Evolutionary conservation across 2,797 vertebrate species (phyloP), one percentile per base, ranked within the genome.

Genomic region (Columba guinea): DNA sequence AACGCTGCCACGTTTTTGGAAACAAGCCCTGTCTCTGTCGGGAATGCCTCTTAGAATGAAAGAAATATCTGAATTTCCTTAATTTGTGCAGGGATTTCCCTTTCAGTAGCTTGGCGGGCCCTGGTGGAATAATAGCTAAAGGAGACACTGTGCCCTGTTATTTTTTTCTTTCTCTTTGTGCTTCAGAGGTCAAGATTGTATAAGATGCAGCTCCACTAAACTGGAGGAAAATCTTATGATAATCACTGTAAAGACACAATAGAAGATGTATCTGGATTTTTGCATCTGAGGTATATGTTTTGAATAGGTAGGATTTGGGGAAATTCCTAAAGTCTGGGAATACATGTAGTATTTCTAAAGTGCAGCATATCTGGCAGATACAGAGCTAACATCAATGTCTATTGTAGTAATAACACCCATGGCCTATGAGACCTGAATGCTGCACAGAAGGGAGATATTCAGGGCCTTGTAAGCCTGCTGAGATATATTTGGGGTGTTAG

Each of bases 1-100:
- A 96, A 78, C 32, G n/a, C 46, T 84, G 89, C 63, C 62, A 49
- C 39, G n/a, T 34, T 70, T 96, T 91, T 96, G 93, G 86, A 96
- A 89, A 60, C 8, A 55, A 93, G 84, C 94, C 85, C 90, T 90
- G 52, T 30, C 49, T 87, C 65, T 91, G 60, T 70, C 7, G 7
- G 68, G 73, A 95, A 93, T 92, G 65, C 34, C 77, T 83, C 79
- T 93, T 49, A 91, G 81, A 81, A 64, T 34, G 69, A 92, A 85
- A 92, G 53, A 83, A 88, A 75, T 76, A 81, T 53, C 67, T 67
- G 44, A 88, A 58, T 93, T 94, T 71, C 83, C 85, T 56, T 95
- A 62, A 90, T 93, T 87, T 75, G 62, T 76, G 59, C 34, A 90
- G 75, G 71, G 94, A 94, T 94, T 94, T 93, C 87, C 76, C 82